A percentile compares a stretch with the other conserved stretches of the same genome.
phyloP scores from a whole-genome alignment of 2,113 vertebrate genomes.

The Ondatra zibethicus region DNA sequence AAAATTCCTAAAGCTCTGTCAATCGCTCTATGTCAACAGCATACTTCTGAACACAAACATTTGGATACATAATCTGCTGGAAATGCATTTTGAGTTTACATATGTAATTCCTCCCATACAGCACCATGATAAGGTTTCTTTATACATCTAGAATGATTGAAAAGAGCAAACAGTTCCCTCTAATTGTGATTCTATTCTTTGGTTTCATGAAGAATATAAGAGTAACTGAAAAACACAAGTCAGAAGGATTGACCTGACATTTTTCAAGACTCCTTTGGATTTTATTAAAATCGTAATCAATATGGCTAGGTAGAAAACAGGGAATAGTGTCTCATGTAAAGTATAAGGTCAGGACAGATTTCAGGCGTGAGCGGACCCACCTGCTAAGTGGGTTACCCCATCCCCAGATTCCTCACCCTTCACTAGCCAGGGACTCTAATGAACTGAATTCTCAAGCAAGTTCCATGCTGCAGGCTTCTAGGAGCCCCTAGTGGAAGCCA shows the following conservation, averaged over 20 bases:
- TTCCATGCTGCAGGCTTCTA: not conserved
- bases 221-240: not conserved
- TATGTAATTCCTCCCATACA: not conserved
- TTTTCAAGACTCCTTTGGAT: not conserved
- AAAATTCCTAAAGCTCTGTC: constrained; percentile 45
- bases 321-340: not conserved
- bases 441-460: not conserved
- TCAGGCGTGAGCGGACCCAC: not conserved
- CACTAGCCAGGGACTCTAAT: not conserved
- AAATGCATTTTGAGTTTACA: not conserved
- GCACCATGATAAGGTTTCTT: not conserved
- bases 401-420: not conserved
- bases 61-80: not conserved
- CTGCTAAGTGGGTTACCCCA: not conserved
- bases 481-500: constrained; percentile 16
- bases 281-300: not conserved
- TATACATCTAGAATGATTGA: not conserved
- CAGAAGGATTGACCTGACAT: not conserved
- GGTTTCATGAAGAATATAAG: not conserved
- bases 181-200: not conserved
- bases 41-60: constrained; percentile 45
- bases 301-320: not conserved
- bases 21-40: constrained; percentile 18
- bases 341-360: not conserved
- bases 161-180: not conserved